Conservation (phyloP, 1,140 invertebrate genomes). For the Drosophila navojoa region DNA sequence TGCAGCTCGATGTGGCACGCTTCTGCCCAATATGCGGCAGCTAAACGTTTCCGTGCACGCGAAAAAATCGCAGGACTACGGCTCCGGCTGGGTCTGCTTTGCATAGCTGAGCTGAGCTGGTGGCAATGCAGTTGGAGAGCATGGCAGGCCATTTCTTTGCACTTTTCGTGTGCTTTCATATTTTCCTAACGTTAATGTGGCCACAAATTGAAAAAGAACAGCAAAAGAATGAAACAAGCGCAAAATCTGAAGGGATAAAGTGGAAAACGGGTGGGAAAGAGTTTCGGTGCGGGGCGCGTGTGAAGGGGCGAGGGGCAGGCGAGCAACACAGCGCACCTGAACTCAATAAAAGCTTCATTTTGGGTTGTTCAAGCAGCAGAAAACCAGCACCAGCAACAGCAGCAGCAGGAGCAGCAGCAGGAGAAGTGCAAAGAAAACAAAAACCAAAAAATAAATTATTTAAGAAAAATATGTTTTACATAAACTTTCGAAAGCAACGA, state of each 20-base stretch:
- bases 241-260: slow-evolving; percentile 54
- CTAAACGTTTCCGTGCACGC: slow-evolving; percentile 80
- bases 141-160: slow-evolving; percentile 72
- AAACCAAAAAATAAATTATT: slow-evolving; percentile 78
- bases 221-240: slow-evolving; percentile 45
- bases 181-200: slow-evolving; percentile 80
- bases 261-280: too few relatives aligned
- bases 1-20: slow-evolving; percentile 38
- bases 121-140: slow-evolving; percentile 52
- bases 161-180: slow-evolving; percentile 79
- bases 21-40: slow-evolving; percentile 69
- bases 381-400: slow-evolving; percentile 40
- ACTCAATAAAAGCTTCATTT: slow-evolving; percentile 82
- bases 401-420: slow-evolving; percentile 29
- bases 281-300: not conserved
- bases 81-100: slow-evolving; percentile 36
- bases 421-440: slow-evolving; percentile 33
- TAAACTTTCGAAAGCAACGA: slow-evolving; percentile 58
- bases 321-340: slow-evolving; percentile 59
- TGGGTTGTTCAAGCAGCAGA: slow-evolving; percentile 79
- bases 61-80: slow-evolving; percentile 50
- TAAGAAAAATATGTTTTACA: slow-evolving; percentile 83
- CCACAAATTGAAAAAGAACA: slow-evolving; percentile 79
- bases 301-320: not conserved
- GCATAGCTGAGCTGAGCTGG: slow-evolving; percentile 14